Conservation (phyloP, 2,888 invertebrate genomes). For the Toxonevra muliebris region DNA sequence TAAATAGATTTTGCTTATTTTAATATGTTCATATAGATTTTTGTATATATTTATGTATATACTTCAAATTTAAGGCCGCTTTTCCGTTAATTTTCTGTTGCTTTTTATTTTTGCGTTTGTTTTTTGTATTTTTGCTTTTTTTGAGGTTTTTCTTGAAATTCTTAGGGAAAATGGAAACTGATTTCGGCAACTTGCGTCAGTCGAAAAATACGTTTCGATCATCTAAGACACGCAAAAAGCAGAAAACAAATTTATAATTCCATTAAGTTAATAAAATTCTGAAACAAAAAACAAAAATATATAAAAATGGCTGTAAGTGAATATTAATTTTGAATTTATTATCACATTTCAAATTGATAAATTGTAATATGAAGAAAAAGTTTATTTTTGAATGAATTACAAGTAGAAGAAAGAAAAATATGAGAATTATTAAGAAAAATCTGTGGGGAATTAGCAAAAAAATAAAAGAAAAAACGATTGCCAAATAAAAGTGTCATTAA, state of each 20-base stretch:
- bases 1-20: not conserved
- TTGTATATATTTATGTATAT: not conserved
- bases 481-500: too few species aligned
- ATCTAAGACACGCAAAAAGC: constrained; percentile 48
- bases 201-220: constrained; percentile 56
- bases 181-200: constrained; percentile 56
- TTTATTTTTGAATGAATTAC: too few species aligned
- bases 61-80: not conserved
- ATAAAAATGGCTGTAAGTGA: not conserved
- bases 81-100: not conserved
- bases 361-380: not conserved
- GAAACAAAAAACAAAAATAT: constrained; percentile 34
- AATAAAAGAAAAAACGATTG: too few species aligned
- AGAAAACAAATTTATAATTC: constrained; percentile 26
- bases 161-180: constrained; percentile 57
- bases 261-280: not conserved
- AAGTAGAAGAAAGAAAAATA: too few species aligned
- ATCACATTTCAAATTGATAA: constrained; percentile 3
- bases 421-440: too few species aligned
- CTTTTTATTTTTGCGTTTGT: not conserved
- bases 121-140: constrained; percentile 25
- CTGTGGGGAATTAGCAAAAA: too few species aligned
- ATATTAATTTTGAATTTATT: not conserved
- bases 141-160: constrained; percentile 22
- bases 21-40: not conserved